Conservation (phyloP, 2,888 invertebrate genomes). For the Strigamia maritima region DNA sequence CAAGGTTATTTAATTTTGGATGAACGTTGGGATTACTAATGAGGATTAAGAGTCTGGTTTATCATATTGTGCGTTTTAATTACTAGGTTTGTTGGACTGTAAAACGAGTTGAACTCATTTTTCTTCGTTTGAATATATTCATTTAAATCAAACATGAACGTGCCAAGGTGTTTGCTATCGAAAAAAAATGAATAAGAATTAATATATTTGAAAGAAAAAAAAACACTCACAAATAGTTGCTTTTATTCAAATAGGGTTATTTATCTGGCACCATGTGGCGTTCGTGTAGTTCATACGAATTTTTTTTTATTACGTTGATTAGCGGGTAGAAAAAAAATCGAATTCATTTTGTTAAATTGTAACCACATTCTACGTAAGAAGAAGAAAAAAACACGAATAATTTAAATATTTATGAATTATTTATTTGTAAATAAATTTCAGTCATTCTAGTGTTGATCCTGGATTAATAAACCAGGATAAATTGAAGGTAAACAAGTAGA, state of each 20-base stretch:
- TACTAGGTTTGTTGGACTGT: background rate
- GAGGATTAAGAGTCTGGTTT: constrained; percentile 13
- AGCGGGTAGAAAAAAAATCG: background rate
- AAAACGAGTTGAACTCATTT: background rate
- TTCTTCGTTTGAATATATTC: no score
- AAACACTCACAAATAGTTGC: no score
- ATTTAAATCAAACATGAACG: no score
- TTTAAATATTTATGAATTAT: no score
- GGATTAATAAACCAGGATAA: background rate
- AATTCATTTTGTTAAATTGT: background rate
- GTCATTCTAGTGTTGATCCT: no score
- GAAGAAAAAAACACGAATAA: background rate
- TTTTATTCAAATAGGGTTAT: background rate
- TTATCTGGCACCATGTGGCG: background rate
- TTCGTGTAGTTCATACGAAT: background rate
- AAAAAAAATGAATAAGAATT: no score
- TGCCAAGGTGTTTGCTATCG: no score
- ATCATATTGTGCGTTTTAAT: constrained; percentile 7
- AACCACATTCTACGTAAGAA: background rate
- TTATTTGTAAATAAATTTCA: no score
- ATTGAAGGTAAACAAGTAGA: background rate
- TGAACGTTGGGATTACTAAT: constrained; percentile 15
- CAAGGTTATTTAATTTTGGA: constrained; percentile 28
- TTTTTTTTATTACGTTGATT: background rate
- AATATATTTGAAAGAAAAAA: no score